Base-by-base conservation (phyloP, 2,113 vertebrate species). In the Notarius quadriscutis region DNA sequence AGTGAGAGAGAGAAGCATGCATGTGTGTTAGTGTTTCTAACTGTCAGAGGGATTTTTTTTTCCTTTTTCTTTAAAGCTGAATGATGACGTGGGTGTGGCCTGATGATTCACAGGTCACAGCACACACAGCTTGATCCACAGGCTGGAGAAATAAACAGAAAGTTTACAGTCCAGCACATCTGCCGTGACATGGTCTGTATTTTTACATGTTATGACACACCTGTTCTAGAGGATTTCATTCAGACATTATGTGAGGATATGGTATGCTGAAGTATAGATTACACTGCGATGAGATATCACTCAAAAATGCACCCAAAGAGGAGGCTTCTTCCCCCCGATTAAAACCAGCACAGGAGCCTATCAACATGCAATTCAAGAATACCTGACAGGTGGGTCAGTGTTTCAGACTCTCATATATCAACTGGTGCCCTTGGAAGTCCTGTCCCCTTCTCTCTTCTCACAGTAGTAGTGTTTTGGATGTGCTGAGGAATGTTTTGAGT, bases 61-160 rank as follows among this genome's bases (percentile, higher is more conserved):
- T 22, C 3, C 5, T 74, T 77, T 84, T 89, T 15, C 27, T 62
- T 81, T 48, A 41, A 81, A 81, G 58, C 30, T 77, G 80, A 86
- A 63, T 41, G 84, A 83, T 55, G 84, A 53, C 83, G 71, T 84
- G 89, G 57, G 60, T 85, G 71, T 84, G 89, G 57, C 79, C 84
- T 87, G 83, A 88, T 87, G 88, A 90, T 84, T 80, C 86, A 72
- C 71, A 84, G 84, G 84, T 84, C 71, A 62, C 83, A 80, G 72
- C 84, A 85, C 83, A 82, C 80, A 78, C 87, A 89, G 69, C 72
- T 81, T 89, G 55, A 89, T 88, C 87, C 88, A 89, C 87, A 88
- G 90, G 82, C 85, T 89, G 88, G 88, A 89, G 87, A 81, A 91
- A 89, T 91, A 91, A 91, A 91, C 84, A 83, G 75, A 87, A 88